These are phyloP conservation scores for Calephelis nemesis DNA, from an alignment of 1,140 invertebrate species.

Conservation along the genomic window DNA sequence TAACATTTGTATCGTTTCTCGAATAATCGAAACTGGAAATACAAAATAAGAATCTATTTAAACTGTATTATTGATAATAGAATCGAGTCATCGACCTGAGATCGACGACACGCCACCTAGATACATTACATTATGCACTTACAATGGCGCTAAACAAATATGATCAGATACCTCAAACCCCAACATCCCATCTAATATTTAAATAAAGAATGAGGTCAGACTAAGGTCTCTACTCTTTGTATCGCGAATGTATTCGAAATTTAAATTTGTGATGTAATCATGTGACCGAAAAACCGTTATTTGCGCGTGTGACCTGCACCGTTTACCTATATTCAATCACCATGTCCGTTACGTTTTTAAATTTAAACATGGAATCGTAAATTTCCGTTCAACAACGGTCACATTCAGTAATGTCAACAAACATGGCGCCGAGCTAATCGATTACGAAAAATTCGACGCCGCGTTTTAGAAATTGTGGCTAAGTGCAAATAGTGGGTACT, in stretches of 20 bases:
- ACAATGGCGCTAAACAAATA: slow-evolving; percentile 30
- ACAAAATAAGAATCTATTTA: slow-evolving; percentile 21
- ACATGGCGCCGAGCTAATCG: slow-evolving; percentile 50
- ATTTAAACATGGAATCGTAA: slow-evolving; percentile 48
- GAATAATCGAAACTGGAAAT: slow-evolving; percentile 17
- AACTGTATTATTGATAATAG: slow-evolving; percentile 25
- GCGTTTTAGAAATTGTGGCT: slow-evolving; percentile 21
- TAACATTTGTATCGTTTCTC: slow-evolving; percentile 10
- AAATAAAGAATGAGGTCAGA: slow-evolving; percentile 35
- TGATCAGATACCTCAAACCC: slow-evolving; percentile 39
- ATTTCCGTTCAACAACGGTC: slow-evolving; percentile 42
- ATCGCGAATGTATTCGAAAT: slow-evolving; percentile 29
- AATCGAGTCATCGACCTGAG: slow-evolving; percentile 50
- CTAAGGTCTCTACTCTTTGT: slow-evolving; percentile 28
- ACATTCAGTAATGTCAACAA: slow-evolving; percentile 51
- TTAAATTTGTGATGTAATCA: slow-evolving; percentile 27
- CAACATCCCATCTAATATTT: slow-evolving; percentile 31
- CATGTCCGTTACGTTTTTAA: slow-evolving; percentile 42
- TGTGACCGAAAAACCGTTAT: slow-evolving; percentile 42
- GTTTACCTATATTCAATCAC: slow-evolving; percentile 39
- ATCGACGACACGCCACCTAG: slow-evolving; percentile 51
- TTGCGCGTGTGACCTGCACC: slow-evolving; percentile 46
- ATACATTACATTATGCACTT: slow-evolving; percentile 55
- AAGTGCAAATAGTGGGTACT: not conserved
- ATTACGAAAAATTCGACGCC: slow-evolving; percentile 55